Base-by-base conservation (phyloP, 2,113 vertebrate genomes). In the Columba livia region DNA sequence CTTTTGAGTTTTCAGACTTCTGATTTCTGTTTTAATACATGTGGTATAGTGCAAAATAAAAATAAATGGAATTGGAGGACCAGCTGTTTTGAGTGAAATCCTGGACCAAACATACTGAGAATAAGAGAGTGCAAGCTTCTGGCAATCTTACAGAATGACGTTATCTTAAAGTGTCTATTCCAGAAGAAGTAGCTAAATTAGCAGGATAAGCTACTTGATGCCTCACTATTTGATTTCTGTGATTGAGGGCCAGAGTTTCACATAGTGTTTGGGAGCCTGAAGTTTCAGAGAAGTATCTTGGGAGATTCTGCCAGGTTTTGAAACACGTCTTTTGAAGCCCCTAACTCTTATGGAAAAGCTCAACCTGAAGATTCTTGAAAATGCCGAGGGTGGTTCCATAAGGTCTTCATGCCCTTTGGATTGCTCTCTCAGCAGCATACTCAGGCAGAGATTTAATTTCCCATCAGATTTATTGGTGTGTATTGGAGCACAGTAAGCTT, bases 81-180 rank as follows among this genome's bases (percentile, higher is more conserved):
- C 57, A 90, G 48, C 56, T 93, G 58, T 54, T 84, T 90, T 86
- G 69, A 73, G 62, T 92, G 69, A 93, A 96, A 75, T 88, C 40
- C 60, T 94, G 72, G 53, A 74, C 26, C 26, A 90, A 81, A 53
- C 15, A 81, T 72, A 48, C 69, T 81, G 31, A 92, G 72, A 89
- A 79, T 77, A 83, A 40, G 80, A n/a, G 31, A 92, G 51, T 25
- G 34, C 32, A 90, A 83, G 13, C 36, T 44, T 83, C 72, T 90
- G 79, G 62, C 79, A 93, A 13, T 75, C 48, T 93, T 89, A 40
- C 36, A 75, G 53, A 81, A 84, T 69, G 53, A 80, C 0, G 0
- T 70, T 86, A 50, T 73, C 38, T 44, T 80, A 64, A 90, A 89
- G 5, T 60, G 15, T 31, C 56, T 74, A 28, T 83, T 95, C 85